Conservation (phyloP, 2,113 vertebrate genomes). For the Scartelaos histophorus region DNA sequence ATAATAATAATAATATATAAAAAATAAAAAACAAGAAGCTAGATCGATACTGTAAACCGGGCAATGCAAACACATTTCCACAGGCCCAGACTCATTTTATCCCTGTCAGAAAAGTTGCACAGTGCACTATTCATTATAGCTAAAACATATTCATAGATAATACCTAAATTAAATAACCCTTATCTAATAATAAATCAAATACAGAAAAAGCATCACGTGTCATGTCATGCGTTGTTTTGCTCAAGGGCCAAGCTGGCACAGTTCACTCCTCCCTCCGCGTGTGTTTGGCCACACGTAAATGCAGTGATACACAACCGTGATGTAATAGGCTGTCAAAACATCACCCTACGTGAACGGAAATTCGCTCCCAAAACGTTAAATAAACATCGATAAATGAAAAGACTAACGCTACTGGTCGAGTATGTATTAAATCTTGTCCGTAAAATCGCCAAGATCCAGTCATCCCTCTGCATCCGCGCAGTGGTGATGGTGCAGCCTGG, state of each 20-base stretch:
- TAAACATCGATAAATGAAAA: neutral
- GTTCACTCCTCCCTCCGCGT: slow-evolving; percentile 41
- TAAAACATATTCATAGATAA: too few relatives aligned
- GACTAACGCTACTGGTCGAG: neutral
- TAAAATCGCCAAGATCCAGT: neutral
- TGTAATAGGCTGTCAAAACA: slow-evolving; percentile 55
- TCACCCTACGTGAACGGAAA: neutral
- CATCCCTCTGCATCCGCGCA: neutral
- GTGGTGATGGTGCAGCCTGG: neutral
- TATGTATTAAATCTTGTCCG: neutral
- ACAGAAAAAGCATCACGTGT: slow-evolving; percentile 47
- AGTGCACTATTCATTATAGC: neutral
- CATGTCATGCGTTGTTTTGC: slow-evolving; percentile 22
- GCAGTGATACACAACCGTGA: slow-evolving; percentile 65
- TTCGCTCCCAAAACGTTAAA: neutral
- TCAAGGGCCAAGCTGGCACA: slow-evolving; percentile 6
- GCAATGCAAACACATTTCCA: neutral
- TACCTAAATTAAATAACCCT: too few relatives aligned
- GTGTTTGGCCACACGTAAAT: slow-evolving; percentile 55
- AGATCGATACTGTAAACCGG: too few relatives aligned
- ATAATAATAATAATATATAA: too few relatives aligned
- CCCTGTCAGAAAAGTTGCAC: neutral
- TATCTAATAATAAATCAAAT: too few relatives aligned
- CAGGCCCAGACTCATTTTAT: too few relatives aligned
- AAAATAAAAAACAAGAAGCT: too few relatives aligned